phyloP scores from a whole-genome alignment of 2,797 vertebrate genomes.

The Melanotaenia parkinsoni region DNA sequence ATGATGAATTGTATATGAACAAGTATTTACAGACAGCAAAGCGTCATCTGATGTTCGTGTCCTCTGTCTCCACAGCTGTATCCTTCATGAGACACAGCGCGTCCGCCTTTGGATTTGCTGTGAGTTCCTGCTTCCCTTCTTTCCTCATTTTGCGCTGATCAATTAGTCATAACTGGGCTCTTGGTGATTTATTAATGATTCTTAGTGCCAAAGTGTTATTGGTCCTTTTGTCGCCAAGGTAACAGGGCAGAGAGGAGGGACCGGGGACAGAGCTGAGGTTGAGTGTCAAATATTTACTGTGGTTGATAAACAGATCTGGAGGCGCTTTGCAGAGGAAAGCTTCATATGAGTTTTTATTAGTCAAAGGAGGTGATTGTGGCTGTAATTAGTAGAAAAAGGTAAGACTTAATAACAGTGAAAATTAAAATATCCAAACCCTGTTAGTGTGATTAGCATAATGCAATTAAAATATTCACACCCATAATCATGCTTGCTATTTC shows the following conservation, averaged over 20 bases:
- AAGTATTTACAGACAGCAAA: not conserved
- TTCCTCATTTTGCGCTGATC: slow-evolving; percentile 62
- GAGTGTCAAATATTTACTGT: slow-evolving; percentile 29
- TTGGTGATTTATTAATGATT: slow-evolving; percentile 65
- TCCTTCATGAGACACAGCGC: slow-evolving; percentile 98
- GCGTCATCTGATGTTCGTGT: not conserved
- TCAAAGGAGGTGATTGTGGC: slow-evolving; percentile 15
- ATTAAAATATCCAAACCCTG: slow-evolving; percentile 26
- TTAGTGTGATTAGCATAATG: slow-evolving; percentile 42
- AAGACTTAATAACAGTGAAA: slow-evolving; percentile 16
- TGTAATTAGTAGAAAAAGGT: slow-evolving; percentile 17
- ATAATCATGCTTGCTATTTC: slow-evolving; percentile 32
- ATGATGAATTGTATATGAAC: not conserved
- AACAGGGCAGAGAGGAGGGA: slow-evolving; percentile 57
- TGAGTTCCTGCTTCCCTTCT: slow-evolving; percentile 84
- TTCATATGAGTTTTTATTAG: slow-evolving; percentile 1
- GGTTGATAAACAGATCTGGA: slow-evolving; percentile 15
- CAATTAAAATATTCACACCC: slow-evolving; percentile 48
- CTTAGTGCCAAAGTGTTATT: slow-evolving; percentile 44
- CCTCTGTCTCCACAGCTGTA: slow-evolving; percentile 86
- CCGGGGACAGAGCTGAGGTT: slow-evolving; percentile 8
- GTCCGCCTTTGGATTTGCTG: slow-evolving; percentile 98
- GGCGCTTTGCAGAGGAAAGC: slow-evolving; percentile 5
- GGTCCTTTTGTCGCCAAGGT: slow-evolving; percentile 70
- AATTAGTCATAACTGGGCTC: slow-evolving; percentile 67